Base-by-base conservation (phyloP, 2,797 vertebrate species). In the Enteromius paludinosus region DNA sequence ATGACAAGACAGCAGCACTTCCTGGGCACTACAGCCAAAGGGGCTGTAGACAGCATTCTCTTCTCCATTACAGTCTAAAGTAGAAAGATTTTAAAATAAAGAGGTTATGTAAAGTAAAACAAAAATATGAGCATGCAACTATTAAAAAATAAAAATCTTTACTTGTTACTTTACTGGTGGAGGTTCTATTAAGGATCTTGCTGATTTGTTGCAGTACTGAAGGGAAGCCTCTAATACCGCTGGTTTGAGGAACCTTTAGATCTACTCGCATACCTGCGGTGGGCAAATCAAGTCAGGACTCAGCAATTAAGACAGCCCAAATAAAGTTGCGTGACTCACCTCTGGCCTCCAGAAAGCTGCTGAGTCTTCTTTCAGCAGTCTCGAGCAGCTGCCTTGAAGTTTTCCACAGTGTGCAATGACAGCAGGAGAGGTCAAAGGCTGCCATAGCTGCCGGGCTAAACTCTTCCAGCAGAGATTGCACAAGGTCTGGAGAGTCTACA, bases 361-460 rank as follows among this genome's bases (percentile, higher is more conserved):
- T 84, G 5, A 98, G 94, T 47, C 94, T 87, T 74, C 98, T 95
- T 87, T 99, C 98, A 0, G 98, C 96, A 0, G 96, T 97, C 89
- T 99, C 98, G 84, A 99, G 93, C 81, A 99, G 96, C 90, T 98
- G 97, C 41, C 97, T 95, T 78, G 96, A 97, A 0, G 97, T 99
- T 90, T 97, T 99, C 98, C 97, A 99, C 7, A 98, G 95, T 86
- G 90, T 96, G 86, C 97, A 98, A 88, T 96, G 97, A 85, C 96
- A 98, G 91, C 97, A 97, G 33, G 97, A 97, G 25, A 99, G 92
- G 92, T 99, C 98, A 82, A 99, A 99, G 0, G 97, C 94, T 0
- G 96, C 97, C 97, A 99, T 97, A 82, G 96, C 96, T 0, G 97
- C 90, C 0, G 97, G 95, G 89, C 95, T 97, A 81, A 99, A 95